These are phyloP conservation scores for Passer domesticus DNA, from an alignment of 2,113 vertebrate genomes.

Conservation along the genomic window DNA sequence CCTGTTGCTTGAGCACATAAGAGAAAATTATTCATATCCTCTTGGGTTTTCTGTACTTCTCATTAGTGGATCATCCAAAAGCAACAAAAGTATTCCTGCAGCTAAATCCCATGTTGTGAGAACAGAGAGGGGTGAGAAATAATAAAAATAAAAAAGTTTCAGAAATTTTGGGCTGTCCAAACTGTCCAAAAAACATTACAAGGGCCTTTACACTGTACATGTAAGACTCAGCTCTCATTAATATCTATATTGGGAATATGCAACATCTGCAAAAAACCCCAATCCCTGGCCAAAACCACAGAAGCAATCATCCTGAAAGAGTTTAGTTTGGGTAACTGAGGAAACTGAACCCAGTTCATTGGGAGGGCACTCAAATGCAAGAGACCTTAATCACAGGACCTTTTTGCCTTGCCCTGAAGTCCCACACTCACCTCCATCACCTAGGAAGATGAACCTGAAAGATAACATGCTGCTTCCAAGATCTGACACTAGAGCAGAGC, in stretches of 20 bases:
- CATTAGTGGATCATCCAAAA: not conserved
- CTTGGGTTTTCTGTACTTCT: not conserved
- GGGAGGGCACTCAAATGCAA: not conserved
- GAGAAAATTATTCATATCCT: not conserved
- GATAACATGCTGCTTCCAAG: not conserved
- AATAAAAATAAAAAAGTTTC: not conserved
- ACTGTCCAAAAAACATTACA: not conserved
- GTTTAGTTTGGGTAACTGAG: not conserved
- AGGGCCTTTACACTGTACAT: not conserved
- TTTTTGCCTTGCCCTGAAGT: not conserved
- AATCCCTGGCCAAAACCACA: not conserved
- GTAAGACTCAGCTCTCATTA: not conserved
- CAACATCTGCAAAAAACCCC: not conserved
- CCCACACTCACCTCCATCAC: not conserved
- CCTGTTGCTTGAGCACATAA: not conserved
- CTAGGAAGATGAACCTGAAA: not conserved
- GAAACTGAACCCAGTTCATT: not conserved
- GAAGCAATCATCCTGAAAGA: not conserved
- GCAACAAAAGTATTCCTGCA: not conserved
- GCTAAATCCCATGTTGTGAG: not conserved
- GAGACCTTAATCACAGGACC: not conserved
- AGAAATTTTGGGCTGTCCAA: not conserved
- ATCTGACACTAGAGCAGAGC: not conserved
- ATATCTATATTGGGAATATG: not conserved
- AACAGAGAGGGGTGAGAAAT: not conserved